Evolutionary conservation across 1,140 invertebrate genomes (phyloP), one percentile per base, ranked within the genome.

Genomic region (Drosophila auraria): DNA sequence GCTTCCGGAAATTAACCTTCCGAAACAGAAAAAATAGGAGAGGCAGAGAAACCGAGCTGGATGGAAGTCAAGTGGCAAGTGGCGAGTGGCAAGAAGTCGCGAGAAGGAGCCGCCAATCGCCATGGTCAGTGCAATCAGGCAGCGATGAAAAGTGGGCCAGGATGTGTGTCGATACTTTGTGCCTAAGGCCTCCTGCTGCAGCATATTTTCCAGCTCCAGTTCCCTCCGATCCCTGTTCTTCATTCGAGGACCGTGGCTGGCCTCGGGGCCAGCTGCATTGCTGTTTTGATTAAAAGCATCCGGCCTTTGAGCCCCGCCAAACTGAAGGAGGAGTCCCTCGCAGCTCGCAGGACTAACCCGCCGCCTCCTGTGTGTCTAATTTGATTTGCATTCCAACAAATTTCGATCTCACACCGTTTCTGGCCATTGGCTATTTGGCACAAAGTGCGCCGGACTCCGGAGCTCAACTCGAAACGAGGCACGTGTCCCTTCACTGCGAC

Each of bases 221-320:
- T 45, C 33, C 36, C 27, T 30, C 27, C 30, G 54, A 36, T 59
- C 25, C 36, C 9, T 15, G 23, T 33, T 33, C 12, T 4, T 20
- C 20, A 23, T 20, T 11, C 36, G 20, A 20, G 58, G 14, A 30
- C 53, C 38, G 33, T 38, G 50, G 27, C 15, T 5, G 36, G 30
- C 47, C 58, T 27, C n/a, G n/a, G 27, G 49, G 53, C 42, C 42
- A 51, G 42, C 62, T 70, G 57, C 66, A 72, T 79, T 79, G 76
- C 64, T 84, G 65, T 70, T 74, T 87, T 83, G 83, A 87, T 87
- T 87, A 83, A 82, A 87, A 87, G 83, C 76, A 57, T 65, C 64
- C 62, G 65, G 27, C 63, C 68, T 87, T 83, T 80, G 80, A 80
- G 56, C 6, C 44, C 14, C 20, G 25, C 65, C 38, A 40, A 59